Conservation (phyloP, 2,888 invertebrate genomes). For the Plutella xylostella region DNA sequence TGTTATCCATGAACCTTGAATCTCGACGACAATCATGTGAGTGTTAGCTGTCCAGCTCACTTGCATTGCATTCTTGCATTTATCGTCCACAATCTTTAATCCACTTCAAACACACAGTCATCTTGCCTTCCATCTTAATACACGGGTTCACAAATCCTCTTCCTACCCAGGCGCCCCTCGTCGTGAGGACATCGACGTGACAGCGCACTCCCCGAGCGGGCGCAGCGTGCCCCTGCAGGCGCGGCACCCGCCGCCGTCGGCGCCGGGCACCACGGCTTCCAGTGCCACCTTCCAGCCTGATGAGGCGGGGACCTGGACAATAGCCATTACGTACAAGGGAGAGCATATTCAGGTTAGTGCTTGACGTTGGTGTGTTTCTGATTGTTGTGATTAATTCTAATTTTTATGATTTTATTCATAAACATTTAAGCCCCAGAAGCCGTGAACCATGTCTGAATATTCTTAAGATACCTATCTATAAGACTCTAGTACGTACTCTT, state of each 20-base stretch:
- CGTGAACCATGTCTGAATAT: no score
- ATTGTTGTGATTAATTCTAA: no score
- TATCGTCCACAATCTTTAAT: no score
- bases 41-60: no score
- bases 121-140: no score
- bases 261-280: constrained; percentile 84
- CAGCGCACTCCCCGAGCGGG: constrained; percentile 92
- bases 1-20: background rate
- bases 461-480: no score
- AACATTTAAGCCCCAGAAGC: no score
- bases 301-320: constrained; percentile 97
- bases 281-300: constrained; percentile 97
- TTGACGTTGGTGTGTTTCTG: no score
- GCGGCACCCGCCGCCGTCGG: constrained; percentile 79
- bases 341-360: constrained; percentile 83
- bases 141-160: background rate
- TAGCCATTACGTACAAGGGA: constrained; percentile 95
- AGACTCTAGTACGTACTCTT: no score
- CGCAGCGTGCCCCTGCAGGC: constrained; percentile 71
- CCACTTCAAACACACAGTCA: no score
- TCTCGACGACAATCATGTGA: background rate
- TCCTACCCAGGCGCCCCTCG: constrained; percentile 74
- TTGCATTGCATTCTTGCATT: no score
- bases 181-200: constrained; percentile 89
- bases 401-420: no score